Percentiles rank a stretch among this genome's conserved stretches.
phyloP scores from a whole-genome alignment of 2,797 vertebrate genomes.

The Atherinosoma microstoma region DNA sequence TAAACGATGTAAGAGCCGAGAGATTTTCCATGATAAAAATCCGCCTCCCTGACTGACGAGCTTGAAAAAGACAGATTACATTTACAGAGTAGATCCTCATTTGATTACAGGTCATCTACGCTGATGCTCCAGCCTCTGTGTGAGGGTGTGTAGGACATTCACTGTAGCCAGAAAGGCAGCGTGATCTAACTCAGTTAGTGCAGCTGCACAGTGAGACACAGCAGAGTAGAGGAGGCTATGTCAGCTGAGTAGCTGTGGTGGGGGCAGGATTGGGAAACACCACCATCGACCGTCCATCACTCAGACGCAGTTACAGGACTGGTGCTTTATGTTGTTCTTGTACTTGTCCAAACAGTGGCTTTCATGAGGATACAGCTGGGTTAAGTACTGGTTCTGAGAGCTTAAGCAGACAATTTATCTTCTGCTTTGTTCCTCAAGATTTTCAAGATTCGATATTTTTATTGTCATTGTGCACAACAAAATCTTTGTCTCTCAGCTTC shows the following conservation, averaged over 20 bases:
- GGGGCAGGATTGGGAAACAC: neutral
- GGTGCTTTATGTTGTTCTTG: no score
- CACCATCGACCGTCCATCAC: slow-evolving; percentile 5
- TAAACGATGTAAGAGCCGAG: slow-evolving; percentile 36
- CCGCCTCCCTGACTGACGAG: neutral
- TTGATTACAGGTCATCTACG: slow-evolving; percentile 25
- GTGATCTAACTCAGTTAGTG: slow-evolving; percentile 27
- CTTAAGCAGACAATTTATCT: no score
- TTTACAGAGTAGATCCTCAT: slow-evolving; percentile 30
- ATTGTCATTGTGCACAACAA: no score
- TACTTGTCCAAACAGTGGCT: no score
- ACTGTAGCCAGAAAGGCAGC: slow-evolving; percentile 12
- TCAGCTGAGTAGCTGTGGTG: slow-evolving; percentile 13
- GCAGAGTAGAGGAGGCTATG: neutral
- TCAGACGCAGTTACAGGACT: neutral
- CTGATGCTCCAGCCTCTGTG: neutral
- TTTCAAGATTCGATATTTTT: no score
- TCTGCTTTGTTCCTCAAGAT: no score
- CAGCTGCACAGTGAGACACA: slow-evolving; percentile 1
- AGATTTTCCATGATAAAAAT: slow-evolving; percentile 16
- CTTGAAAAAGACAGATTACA: slow-evolving; percentile 19
- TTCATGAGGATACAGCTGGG: no score
- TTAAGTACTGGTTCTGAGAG: no score
- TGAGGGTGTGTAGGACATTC: slow-evolving; percentile 8
- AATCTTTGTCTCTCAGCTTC: no score